Percentiles rank a stretch among this genome's conserved stretches.
Conservation (phyloP, 2,113 vertebrate species). For the Channa argus region DNA sequence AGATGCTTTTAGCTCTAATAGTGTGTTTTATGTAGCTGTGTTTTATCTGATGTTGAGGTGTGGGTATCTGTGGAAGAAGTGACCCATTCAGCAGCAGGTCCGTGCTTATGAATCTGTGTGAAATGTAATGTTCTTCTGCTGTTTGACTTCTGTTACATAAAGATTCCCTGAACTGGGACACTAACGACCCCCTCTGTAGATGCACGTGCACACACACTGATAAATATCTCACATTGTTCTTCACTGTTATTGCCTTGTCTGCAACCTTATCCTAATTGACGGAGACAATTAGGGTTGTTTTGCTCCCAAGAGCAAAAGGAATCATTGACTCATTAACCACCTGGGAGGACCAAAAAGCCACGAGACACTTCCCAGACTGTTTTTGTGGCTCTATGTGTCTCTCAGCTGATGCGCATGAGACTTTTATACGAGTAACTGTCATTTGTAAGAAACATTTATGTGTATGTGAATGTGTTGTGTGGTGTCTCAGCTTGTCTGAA, state of each 20-base stretch:
- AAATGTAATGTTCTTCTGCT: constrained; percentile 28
- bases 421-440: constrained; percentile 20
- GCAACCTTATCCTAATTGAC: background rate
- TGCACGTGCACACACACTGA: background rate
- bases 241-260: background rate
- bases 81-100: background rate
- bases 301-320: too few relatives aligned
- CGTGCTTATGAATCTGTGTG: constrained; percentile 14
- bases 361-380: background rate
- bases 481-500: too few relatives aligned
- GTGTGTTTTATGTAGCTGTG: background rate
- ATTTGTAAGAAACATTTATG: constrained; percentile 29
- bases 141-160: constrained; percentile 15
- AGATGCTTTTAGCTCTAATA: too few relatives aligned
- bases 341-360: background rate
- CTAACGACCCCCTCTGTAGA: background rate
- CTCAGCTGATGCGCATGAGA: background rate
- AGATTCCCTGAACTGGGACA: background rate
- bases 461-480: background rate
- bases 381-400: background rate
- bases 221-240: background rate
- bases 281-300: background rate
- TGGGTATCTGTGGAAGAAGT: background rate
- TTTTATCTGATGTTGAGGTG: background rate
- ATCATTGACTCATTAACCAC: constrained; percentile 24